Evolutionary conservation across 2,113 vertebrate species (phyloP).

Genomic region (Scalopus aquaticus): DNA sequence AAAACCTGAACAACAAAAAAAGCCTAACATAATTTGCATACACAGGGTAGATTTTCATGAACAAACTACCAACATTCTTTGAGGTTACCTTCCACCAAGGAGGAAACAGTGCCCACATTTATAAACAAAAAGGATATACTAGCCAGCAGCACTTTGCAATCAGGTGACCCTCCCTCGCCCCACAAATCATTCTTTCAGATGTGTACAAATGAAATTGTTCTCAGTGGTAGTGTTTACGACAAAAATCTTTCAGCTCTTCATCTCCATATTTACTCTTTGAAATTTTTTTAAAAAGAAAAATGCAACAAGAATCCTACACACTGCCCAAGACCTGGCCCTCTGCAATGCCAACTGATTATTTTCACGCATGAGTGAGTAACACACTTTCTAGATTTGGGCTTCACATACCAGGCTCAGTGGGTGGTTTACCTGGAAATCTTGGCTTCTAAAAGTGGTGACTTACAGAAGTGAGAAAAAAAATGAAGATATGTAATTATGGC

Average conservation of each 20-base stretch:
- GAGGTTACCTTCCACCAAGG: not conserved
- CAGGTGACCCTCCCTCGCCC: too few species aligned
- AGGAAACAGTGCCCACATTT: conserved; percentile 8
- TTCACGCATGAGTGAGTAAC: not conserved
- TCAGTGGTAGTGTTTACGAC: not conserved
- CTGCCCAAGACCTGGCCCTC: not conserved
- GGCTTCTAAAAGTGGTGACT: not conserved
- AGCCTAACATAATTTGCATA: not conserved
- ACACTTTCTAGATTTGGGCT: not conserved
- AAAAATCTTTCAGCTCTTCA: not conserved
- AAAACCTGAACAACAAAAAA: not conserved
- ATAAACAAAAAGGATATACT: not conserved
- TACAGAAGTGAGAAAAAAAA: not conserved
- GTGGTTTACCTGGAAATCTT: conserved; percentile 10
- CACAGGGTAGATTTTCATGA: not conserved
- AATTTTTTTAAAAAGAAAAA: not conserved
- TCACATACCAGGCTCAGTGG: not conserved
- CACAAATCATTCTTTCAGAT: not conserved
- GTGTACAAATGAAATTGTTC: not conserved
- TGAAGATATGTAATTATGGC: not conserved
- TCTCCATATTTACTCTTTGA: conserved; percentile 23
- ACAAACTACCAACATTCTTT: not conserved
- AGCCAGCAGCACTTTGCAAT: not conserved
- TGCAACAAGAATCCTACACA: not conserved
- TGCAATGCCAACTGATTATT: not conserved